Percentiles rank a stretch among this genome's conserved stretches.
Evolutionary conservation across 2,797 vertebrate species (phyloP).

Genomic region (Acrocephalus scirpaceus): DNA sequence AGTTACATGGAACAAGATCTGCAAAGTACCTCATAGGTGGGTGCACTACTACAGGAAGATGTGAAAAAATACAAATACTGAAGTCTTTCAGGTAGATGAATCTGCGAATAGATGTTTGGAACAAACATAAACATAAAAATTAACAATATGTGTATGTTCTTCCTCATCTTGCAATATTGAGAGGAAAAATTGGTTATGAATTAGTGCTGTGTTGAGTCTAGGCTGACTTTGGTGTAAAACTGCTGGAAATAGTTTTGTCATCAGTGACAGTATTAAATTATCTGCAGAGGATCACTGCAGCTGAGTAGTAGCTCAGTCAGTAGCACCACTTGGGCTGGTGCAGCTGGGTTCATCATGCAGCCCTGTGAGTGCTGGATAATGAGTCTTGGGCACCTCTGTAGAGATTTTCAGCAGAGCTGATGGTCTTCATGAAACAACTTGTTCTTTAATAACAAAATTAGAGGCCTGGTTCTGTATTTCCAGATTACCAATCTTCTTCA

Average conservation of each 20-base stretch:
- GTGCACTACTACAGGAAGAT: background rate
- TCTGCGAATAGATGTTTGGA: background rate
- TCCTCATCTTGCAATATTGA: background rate
- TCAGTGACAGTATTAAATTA: background rate
- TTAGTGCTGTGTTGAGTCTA: background rate
- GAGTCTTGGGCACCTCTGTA: background rate
- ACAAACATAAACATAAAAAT: background rate
- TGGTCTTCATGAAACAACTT: background rate
- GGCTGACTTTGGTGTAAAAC: background rate
- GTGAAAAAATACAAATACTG: background rate
- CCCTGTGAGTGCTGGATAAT: background rate
- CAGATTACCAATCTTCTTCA: background rate
- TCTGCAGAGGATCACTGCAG: background rate
- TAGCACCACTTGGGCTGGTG: background rate
- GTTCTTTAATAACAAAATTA: background rate
- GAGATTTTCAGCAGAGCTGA: background rate
- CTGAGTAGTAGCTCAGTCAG: background rate
- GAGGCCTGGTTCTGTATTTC: background rate
- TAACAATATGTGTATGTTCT: rapidly evolving
- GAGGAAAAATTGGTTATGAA: background rate
- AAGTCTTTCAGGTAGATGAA: background rate
- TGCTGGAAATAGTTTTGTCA: background rate
- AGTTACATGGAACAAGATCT: background rate
- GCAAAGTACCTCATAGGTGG: background rate
- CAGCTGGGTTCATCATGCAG: background rate